These are phyloP conservation scores for Arctia plantaginis DNA, from an alignment of 2,888 invertebrate genomes.

Conservation along the genomic window DNA sequence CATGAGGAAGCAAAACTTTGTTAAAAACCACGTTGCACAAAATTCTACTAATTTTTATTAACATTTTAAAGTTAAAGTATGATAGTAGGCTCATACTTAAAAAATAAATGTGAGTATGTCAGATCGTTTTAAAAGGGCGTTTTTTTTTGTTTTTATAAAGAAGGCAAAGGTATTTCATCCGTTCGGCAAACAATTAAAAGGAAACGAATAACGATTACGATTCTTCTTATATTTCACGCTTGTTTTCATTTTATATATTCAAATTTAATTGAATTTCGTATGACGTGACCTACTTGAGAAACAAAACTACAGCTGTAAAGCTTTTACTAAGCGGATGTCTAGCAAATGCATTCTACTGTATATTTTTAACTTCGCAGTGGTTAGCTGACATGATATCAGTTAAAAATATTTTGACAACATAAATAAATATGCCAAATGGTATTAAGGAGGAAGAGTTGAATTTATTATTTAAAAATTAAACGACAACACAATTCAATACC, in stretches of 20 bases:
- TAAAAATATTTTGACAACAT: slow-evolving; percentile 3
- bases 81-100: neutral
- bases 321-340: slow-evolving; percentile 63
- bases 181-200: neutral
- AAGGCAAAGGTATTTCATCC: neutral
- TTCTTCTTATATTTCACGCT: neutral
- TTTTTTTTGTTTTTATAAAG: neutral
- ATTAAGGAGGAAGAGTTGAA: neutral
- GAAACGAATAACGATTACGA: neutral
- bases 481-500: neutral
- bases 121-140: neutral
- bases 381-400: slow-evolving; percentile 2
- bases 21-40: no score
- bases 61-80: no score
- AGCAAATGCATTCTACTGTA: slow-evolving; percentile 66
- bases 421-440: neutral
- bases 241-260: slow-evolving; percentile 12
- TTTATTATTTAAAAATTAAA: neutral
- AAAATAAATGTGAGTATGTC: neutral
- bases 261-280: slow-evolving; percentile 51
- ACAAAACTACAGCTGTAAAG: slow-evolving; percentile 45
- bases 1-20: no score
- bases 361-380: slow-evolving; percentile 34
- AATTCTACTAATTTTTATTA: neutral
- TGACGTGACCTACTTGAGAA: slow-evolving; percentile 63